Percentiles rank a stretch among this genome's conserved stretches.
Conservation (phyloP, 2,113 vertebrate genomes). For the Passerina amoena region DNA sequence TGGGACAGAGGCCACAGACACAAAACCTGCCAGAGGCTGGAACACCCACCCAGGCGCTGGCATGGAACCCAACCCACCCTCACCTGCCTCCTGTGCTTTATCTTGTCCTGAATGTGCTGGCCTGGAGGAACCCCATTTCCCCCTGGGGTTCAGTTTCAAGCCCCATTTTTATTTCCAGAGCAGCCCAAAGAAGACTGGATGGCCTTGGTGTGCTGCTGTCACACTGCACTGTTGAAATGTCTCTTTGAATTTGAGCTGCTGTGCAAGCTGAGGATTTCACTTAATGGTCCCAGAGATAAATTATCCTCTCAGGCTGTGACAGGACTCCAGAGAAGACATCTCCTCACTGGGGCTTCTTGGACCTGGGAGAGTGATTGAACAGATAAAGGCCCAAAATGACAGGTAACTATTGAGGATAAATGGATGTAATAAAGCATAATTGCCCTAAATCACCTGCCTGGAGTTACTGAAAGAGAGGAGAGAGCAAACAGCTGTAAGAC, state of each 20-base stretch:
- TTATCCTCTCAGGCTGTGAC: background rate
- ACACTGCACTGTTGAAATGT: background rate
- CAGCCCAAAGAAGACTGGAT: background rate
- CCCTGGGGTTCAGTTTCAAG: background rate
- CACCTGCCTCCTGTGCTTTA: background rate
- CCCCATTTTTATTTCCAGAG: background rate
- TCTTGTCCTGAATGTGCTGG: background rate
- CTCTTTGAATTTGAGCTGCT: background rate
- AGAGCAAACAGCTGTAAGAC: background rate
- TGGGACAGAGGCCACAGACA: background rate
- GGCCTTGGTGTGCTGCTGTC: background rate
- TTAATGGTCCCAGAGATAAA: background rate
- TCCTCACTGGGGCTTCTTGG: background rate
- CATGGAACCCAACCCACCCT: background rate
- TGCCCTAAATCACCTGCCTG: constrained; percentile 14
- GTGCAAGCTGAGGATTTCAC: background rate
- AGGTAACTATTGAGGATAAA: background rate
- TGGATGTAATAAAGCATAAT: background rate
- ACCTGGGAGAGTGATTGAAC: background rate
- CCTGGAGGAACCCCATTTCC: background rate
- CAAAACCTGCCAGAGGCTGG: background rate
- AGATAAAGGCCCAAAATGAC: background rate
- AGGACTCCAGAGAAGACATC: background rate
- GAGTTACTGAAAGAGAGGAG: background rate
- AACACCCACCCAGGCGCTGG: background rate